These are phyloP conservation scores for Arremon aurantiirostris DNA, from an alignment of 2,797 vertebrate species.

Conservation along the genomic window DNA sequence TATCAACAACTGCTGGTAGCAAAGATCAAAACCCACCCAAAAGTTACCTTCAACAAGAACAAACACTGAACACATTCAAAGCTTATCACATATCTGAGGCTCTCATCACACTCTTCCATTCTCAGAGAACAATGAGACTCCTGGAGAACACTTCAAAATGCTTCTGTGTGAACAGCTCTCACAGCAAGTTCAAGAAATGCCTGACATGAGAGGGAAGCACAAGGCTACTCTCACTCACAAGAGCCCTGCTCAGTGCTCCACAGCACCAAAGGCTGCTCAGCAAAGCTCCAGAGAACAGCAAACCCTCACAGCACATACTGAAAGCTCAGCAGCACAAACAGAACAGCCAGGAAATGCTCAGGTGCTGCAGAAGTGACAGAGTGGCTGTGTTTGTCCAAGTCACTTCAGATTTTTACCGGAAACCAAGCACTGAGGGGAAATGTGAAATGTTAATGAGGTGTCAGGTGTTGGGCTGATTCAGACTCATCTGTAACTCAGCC, in stretches of 20 bases:
- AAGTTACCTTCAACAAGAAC: background rate
- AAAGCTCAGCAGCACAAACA: background rate
- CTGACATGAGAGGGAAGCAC: background rate
- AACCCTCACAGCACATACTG: background rate
- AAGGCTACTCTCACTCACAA: background rate
- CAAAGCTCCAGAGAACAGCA: background rate
- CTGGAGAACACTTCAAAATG: background rate
- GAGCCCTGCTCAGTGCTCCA: background rate
- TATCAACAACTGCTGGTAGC: background rate
- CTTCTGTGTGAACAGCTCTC: background rate
- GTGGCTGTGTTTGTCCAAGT: background rate
- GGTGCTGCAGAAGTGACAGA: background rate
- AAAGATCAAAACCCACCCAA: background rate
- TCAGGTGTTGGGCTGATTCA: background rate
- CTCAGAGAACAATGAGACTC: background rate
- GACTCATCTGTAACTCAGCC: background rate
- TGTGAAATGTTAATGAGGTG: background rate
- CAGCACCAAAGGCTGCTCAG: background rate
- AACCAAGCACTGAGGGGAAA: background rate
- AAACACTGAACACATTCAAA: background rate
- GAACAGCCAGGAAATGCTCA: background rate
- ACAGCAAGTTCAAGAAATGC: background rate
- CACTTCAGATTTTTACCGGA: background rate
- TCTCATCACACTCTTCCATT: background rate
- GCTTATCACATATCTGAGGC: background rate